Evolutionary conservation across 2,113 vertebrate species (phyloP).

Genomic region (Hassar affinis): DNA sequence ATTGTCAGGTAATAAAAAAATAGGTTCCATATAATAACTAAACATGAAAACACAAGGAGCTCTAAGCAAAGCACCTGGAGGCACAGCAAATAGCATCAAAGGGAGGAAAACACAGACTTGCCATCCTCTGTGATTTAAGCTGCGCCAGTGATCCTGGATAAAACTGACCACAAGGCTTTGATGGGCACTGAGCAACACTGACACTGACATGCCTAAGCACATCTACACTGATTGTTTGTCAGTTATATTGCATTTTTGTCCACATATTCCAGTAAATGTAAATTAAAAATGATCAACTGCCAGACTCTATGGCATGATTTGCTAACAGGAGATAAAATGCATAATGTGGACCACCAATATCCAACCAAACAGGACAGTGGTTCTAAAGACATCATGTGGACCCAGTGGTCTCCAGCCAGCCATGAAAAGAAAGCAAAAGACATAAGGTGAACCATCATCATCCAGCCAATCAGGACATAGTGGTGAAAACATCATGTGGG

Average conservation of each 20-base stretch:
- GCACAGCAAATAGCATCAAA: conserved; percentile 46
- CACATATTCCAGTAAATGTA: background rate
- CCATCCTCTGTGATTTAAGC: conserved; percentile 21
- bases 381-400: background rate
- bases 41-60: conserved; percentile 33
- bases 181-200: background rate
- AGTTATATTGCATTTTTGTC: background rate
- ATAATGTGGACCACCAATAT: background rate
- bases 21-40: conserved; percentile 5
- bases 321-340: background rate
- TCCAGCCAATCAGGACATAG: background rate
- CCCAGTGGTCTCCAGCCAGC: background rate
- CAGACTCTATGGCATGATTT: background rate
- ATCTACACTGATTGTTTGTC: background rate
- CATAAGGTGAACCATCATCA: background rate
- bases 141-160: conserved; percentile 14
- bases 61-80: conserved; percentile 39
- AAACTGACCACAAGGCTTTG: conserved; percentile 26
- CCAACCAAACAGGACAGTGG: background rate
- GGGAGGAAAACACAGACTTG: conserved; percentile 22
- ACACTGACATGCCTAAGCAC: background rate
- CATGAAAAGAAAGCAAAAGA: background rate
- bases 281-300: background rate
- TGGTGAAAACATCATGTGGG: background rate
- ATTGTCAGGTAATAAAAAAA: conserved; percentile 36